These are phyloP conservation scores for Deroptyus accipitrinus DNA, from an alignment of 2,113 vertebrate genomes.

Conservation along the genomic window DNA sequence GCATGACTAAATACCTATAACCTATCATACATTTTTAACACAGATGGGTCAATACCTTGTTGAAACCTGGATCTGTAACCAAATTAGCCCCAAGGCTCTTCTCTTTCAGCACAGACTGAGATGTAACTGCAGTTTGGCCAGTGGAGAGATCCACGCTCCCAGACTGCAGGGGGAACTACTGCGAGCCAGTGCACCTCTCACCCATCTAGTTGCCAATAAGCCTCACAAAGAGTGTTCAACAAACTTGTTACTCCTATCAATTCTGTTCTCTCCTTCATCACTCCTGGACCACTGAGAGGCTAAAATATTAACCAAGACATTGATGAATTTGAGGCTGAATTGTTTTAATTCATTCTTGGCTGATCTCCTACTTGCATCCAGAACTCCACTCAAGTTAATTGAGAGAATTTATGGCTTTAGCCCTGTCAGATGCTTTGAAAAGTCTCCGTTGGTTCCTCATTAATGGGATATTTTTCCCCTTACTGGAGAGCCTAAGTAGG, in stretches of 20 bases:
- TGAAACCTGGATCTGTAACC: not conserved
- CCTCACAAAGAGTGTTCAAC: not conserved
- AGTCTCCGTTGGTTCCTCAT: constrained; percentile 37
- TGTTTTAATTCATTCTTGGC: constrained; percentile 50
- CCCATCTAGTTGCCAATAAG: not conserved
- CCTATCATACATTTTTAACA: not conserved
- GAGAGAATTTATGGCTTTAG: constrained; percentile 40
- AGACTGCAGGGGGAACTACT: rapidly evolving
- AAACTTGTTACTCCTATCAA: not conserved
- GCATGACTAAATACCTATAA: not conserved
- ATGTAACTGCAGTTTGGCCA: not conserved
- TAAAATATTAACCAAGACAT: constrained; percentile 39
- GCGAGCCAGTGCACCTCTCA: not conserved
- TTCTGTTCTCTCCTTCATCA: constrained; percentile 1
- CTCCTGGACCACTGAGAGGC: not conserved
- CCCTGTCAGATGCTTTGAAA: constrained; percentile 33
- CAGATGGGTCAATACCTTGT: not conserved
- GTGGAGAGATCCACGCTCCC: not conserved
- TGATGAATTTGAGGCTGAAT: constrained; percentile 57
- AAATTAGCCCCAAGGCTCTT: not conserved
- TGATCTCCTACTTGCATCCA: not conserved
- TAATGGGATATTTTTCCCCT: constrained; percentile 36
- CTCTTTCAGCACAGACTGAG: not conserved
- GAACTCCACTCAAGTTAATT: constrained; percentile 37
- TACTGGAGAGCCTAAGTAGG: not conserved